A percentile compares a stretch with the other conserved stretches of the same genome.
These are phyloP conservation scores for Papilio machaon DNA, from an alignment of 1,140 invertebrate species.

Conservation along the genomic window DNA sequence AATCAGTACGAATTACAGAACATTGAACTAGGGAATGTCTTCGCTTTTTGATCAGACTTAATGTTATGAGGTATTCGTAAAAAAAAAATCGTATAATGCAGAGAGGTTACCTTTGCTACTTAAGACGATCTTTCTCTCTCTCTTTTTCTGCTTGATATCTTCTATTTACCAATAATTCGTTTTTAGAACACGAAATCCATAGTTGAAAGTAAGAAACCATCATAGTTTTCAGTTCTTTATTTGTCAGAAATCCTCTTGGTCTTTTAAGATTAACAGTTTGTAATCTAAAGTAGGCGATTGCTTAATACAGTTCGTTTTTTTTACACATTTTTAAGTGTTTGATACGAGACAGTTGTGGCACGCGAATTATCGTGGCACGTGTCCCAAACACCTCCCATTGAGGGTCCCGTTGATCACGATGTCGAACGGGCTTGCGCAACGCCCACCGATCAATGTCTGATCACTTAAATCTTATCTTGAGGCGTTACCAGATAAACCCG, in stretches of 20 bases:
- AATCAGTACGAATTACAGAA: background rate
- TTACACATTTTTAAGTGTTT: conserved; percentile 34
- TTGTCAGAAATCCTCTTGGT: background rate
- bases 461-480: conserved; percentile 43
- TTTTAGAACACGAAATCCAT: background rate
- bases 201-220: background rate
- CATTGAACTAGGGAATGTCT: conserved; percentile 17
- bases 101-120: background rate
- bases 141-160: too few species aligned
- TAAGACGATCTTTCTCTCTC: background rate
- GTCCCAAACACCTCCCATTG: conserved; percentile 53
- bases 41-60: background rate
- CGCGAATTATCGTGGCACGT: conserved; percentile 50
- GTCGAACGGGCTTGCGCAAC: conserved; percentile 52
- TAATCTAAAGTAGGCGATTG: background rate
- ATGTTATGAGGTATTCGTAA: background rate
- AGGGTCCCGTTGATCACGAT: conserved; percentile 69
- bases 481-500: conserved; percentile 25
- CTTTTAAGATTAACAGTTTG: background rate
- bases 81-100: background rate
- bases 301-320: conserved; percentile 32
- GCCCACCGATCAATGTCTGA: conserved; percentile 28
- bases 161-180: background rate
- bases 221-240: background rate
- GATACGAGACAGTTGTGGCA: conserved; percentile 30